These are phyloP conservation scores for Dascillus cervinus DNA, from an alignment of 2,888 invertebrate genomes.

Conservation along the genomic window DNA sequence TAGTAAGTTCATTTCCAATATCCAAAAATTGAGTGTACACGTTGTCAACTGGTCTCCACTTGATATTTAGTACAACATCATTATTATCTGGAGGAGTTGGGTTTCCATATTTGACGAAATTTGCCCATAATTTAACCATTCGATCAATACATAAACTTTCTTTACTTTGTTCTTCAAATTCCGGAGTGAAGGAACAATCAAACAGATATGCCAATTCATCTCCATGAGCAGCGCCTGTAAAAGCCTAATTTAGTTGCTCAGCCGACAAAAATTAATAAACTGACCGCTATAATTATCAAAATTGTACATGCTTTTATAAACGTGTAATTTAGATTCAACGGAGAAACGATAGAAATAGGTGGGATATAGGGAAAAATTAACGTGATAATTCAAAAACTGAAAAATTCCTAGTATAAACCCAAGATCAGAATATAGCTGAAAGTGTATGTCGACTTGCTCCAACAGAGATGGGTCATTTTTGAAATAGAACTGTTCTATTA, in stretches of 20 bases:
- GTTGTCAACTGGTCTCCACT: slow-evolving; percentile 26
- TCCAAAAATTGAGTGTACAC: slow-evolving; percentile 25
- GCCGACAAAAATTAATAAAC: too few relatives aligned
- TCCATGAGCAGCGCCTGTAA: slow-evolving; percentile 24
- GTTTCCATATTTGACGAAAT: slow-evolving; percentile 27
- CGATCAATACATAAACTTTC: slow-evolving; percentile 21
- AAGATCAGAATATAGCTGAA: slow-evolving; percentile 21
- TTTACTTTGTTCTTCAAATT: slow-evolving; percentile 12
- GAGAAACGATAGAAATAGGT: slow-evolving; percentile 24
- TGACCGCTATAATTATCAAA: too few relatives aligned
- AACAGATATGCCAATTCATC: slow-evolving; percentile 31
- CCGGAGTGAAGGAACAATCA: slow-evolving; percentile 16
- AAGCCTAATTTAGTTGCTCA: too few relatives aligned
- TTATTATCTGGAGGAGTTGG: slow-evolving; percentile 19
- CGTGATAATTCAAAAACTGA: slow-evolving; percentile 16
- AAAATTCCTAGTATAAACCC: slow-evolving; percentile 21
- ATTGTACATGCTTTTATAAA: slow-evolving; percentile 18
- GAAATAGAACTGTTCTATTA: too few relatives aligned
- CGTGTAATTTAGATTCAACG: slow-evolving; percentile 16
- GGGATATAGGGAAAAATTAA: slow-evolving; percentile 13
- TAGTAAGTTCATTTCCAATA: slow-evolving; percentile 26
- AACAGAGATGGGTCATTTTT: too few relatives aligned
- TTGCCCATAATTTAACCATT: slow-evolving; percentile 27
- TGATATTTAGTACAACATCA: slow-evolving; percentile 9
- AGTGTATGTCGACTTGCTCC: too few relatives aligned